Base-by-base conservation (phyloP, 2,888 invertebrate species). In the Mesopsocus fuscifrons region DNA sequence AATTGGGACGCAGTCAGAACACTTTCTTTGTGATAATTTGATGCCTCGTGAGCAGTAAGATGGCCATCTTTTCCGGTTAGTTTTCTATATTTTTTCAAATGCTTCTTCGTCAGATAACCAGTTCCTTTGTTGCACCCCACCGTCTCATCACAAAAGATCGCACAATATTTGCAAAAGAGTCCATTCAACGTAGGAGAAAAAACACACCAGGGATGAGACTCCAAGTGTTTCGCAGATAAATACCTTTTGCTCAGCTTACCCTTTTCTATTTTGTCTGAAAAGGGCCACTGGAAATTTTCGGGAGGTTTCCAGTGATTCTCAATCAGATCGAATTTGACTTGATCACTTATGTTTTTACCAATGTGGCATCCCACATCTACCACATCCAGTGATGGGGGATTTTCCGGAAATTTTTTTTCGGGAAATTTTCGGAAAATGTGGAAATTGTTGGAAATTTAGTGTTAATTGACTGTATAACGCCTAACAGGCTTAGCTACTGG, bases 121-220 rank as follows among this genome's bases (percentile, higher is more conserved):
- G n/a, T 11, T 9, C n/a, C n/a, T 30, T 30, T 9, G 16, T 43
- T 41, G 22, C 21, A 31, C 21, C 35, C 43, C 13, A 18, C 35
- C 15, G 41, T 41, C n/a, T 44, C 33, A 22, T 42, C 21, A 16
- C 26, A 15, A 15, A 44, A 44, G 6, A 44, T 15, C 3, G 18
- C 41, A 13, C 44, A 44, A 30, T 44, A 44, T 15, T 31, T 44
- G 41, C 44, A 44, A 22, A 21, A 42, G 3, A 44, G 26, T 15
- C 44, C 44, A 15, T 23, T 44, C 6, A 42, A 16, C 8, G 8
- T 26, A 41, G 40, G 22, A 18, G 44, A 44, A 21, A 42, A 26
- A 6, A 26, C 26, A 26, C 6, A 11, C 26, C 26, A 26, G 26
- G 26, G 6, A 26, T 26, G 26, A 9, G 26, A 6, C 11, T 26